Evolutionary conservation across 2,888 invertebrate genomes (phyloP), one percentile per base, ranked within the genome.

Genomic region (Dyspetes luteomarginatus): DNA sequence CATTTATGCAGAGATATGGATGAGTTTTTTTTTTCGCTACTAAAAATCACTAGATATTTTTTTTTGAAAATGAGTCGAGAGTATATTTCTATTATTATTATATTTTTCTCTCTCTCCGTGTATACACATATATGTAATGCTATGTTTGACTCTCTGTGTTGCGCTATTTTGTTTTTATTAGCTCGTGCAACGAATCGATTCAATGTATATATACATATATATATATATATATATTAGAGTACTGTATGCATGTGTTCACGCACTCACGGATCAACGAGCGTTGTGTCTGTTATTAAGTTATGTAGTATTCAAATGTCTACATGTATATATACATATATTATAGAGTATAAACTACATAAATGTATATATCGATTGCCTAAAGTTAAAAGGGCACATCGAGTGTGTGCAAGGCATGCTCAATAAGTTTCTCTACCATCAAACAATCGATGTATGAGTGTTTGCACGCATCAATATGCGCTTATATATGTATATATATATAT

Each of bases 141-240:
- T 52, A 19, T 41, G 36, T 67, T 17, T 55, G 4, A 22, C 4
- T 68, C 12, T 41, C 9, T 4, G 41, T n/a, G 22, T 50, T 55
- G 7, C 7, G 15, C n/a, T n/a, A n/a, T n/a, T n/a, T n/a, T n/a
- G n/a, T n/a, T 7, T 62, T 65, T 65, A 43, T 22, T 55, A 7
- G 56, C 26, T 72, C 65, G 72, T 17, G 78, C 58, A 52, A 72
- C 77, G n/a, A n/a, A n/a, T n/a, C 56, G 65, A 72, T 67, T 52
- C 71, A 41, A n/a, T 15, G 67, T 69, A 30, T 22, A 62, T 22
- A 36, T 60, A 28, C 72, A 68, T 73, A 62, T 62, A 73, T 62
- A 52, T 62, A 43, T 73, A 67, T 78, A 65, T 69, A 43, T 56
- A 36, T 15, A 45, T 15, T 19, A 9, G 48, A 28, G 2, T 15